Evolutionary conservation across 2,888 invertebrate species (phyloP).

Genomic region (Acrobeloides nanus): DNA sequence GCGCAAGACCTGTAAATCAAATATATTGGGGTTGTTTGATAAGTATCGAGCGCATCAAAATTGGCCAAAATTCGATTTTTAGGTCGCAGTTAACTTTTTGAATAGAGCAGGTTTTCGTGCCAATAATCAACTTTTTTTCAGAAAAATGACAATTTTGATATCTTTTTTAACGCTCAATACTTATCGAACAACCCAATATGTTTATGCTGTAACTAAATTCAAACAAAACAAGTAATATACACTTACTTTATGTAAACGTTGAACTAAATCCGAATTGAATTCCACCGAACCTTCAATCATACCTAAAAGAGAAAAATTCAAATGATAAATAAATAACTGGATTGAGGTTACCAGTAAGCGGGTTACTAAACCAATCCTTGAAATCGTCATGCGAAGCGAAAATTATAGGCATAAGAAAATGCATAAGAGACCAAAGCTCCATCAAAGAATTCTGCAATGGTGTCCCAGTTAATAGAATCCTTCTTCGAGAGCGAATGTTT

Average conservation of each 20-base stretch:
- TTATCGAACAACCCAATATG: neutral
- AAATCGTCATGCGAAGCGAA: conserved; percentile 89
- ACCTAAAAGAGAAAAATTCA: too few relatives aligned
- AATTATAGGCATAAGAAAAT: conserved; percentile 92
- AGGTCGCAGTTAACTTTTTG: too few relatives aligned
- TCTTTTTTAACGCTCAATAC: too few relatives aligned
- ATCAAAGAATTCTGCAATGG: conserved; percentile 90
- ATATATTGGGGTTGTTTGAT: too few relatives aligned
- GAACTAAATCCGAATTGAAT: conserved; percentile 80
- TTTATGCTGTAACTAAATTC: conserved; percentile 30
- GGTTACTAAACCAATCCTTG: conserved; percentile 96
- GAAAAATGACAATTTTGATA: too few relatives aligned
- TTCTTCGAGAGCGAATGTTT: conserved; percentile 83
- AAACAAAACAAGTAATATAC: too few relatives aligned
- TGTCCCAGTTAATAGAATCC: conserved; percentile 79
- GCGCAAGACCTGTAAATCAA: conserved; percentile 68
- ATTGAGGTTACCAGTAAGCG: too few relatives aligned
- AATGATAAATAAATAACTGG: too few relatives aligned
- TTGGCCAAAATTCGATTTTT: neutral
- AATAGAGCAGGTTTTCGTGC: too few relatives aligned
- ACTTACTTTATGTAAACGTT: conserved; percentile 71
- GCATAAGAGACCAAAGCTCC: conserved; percentile 96
- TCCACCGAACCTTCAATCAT: conserved; percentile 89
- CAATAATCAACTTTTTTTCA: too few relatives aligned
- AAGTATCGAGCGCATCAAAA: neutral